Conservation (phyloP, 2,888 invertebrate species). For the Drosophila nigricruria region DNA sequence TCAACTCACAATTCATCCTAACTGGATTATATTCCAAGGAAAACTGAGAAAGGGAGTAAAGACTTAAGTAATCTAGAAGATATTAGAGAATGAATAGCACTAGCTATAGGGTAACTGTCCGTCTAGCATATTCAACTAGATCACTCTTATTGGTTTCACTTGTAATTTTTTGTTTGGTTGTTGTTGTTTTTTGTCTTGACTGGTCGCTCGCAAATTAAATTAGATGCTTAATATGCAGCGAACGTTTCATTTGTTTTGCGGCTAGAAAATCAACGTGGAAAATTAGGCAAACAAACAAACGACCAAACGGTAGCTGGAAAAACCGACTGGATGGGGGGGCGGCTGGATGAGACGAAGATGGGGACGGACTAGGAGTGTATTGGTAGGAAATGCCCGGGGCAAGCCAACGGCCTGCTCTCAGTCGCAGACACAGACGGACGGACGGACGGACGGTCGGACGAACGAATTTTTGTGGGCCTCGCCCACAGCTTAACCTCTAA, state of each 20-base stretch:
- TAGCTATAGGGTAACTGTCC: constrained; percentile 11
- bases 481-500: constrained; percentile 72
- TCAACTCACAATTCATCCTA: too few relatives aligned
- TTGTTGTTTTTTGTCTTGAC: constrained; percentile 21
- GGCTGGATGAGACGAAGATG: background rate
- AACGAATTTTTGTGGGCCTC: constrained; percentile 15
- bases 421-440: constrained; percentile 22
- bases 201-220: constrained; percentile 69
- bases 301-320: constrained; percentile 23
- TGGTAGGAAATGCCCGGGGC: constrained; percentile 46
- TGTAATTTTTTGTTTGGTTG: constrained; percentile 10
- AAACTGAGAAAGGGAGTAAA: too few relatives aligned
- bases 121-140: background rate
- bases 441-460: background rate
- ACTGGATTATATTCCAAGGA: too few relatives aligned
- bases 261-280: constrained; percentile 82
- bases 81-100: too few relatives aligned
- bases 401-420: constrained; percentile 28
- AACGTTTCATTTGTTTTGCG: constrained; percentile 81
- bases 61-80: too few relatives aligned
- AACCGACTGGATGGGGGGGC: background rate
- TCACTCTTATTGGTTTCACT: constrained; percentile 14
- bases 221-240: constrained; percentile 79
- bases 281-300: constrained; percentile 77
- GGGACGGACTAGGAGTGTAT: constrained; percentile 1